These are phyloP conservation scores for Phacellophora camtschatica DNA, from an alignment of 30 jellyfish, hydroid and myxozoan genomes.

Conservation along the genomic window DNA sequence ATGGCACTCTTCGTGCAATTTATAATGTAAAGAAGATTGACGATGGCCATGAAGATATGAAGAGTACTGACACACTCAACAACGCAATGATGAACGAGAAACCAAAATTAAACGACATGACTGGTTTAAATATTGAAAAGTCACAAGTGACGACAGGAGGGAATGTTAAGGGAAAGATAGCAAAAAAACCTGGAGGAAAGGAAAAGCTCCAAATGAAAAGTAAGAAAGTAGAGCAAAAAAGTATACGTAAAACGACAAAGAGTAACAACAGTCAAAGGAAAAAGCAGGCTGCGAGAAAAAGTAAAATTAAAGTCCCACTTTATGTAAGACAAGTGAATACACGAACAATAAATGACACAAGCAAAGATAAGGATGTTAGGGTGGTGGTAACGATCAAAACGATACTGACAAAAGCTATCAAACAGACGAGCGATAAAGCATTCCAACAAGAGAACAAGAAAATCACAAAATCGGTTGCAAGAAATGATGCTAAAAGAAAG, in stretches of 20 bases:
- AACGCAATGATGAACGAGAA: not conserved
- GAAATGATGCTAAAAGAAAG: not conserved
- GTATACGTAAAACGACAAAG: too few relatives aligned
- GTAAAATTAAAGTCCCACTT: too few relatives aligned
- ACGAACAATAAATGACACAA: too few relatives aligned
- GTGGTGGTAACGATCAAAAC: not conserved
- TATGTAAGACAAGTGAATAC: too few relatives aligned
- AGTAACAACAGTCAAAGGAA: too few relatives aligned
- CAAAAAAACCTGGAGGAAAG: not conserved
- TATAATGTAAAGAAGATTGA: not conserved
- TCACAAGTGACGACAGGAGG: not conserved
- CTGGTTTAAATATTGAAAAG: not conserved
- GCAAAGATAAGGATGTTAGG: not conserved
- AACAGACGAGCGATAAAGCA: not conserved
- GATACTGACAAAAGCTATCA: not conserved
- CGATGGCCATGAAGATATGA: not conserved
- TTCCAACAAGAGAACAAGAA: not conserved
- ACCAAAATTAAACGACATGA: too few relatives aligned
- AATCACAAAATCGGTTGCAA: not conserved
- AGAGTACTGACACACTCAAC: not conserved
- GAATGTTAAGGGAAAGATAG: too few relatives aligned
- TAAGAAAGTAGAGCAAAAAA: not conserved
- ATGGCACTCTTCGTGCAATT: not conserved
- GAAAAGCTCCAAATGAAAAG: not conserved
- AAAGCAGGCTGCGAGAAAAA: too few relatives aligned